Evolutionary conservation across 2,113 vertebrate species (phyloP).

Genomic region (Channa maculata): DNA sequence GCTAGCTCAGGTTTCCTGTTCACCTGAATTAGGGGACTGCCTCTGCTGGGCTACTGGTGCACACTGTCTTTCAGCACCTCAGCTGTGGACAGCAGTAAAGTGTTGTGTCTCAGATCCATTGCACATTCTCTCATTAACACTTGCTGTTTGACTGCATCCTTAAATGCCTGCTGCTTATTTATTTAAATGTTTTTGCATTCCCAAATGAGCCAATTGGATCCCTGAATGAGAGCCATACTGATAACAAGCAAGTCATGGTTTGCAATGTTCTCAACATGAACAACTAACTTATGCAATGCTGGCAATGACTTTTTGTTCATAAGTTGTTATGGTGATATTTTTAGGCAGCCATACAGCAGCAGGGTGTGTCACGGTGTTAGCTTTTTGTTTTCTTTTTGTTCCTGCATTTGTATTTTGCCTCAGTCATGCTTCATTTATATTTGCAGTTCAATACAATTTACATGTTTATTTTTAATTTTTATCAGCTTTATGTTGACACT

Average conservation of each 20-base stretch:
- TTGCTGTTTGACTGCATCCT: conserved; percentile 29
- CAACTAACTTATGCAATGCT: conserved; percentile 12
- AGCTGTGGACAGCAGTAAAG: conserved; percentile 36
- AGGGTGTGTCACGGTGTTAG: conserved; percentile 37
- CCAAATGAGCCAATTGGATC: conserved; percentile 27
- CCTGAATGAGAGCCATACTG: conserved; percentile 30
- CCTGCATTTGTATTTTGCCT: conserved; percentile 26
- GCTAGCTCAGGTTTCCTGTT: conserved; percentile 27
- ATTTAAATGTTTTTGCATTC: conserved; percentile 49
- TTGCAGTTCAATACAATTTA: conserved; percentile 35
- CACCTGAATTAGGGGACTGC: conserved; percentile 32
- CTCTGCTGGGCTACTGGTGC: conserved; percentile 21
- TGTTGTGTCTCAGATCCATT: conserved; percentile 44
- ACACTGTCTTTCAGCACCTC: conserved; percentile 28
- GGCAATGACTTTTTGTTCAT: conserved; percentile 29
- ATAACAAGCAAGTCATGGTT: conserved; percentile 21
- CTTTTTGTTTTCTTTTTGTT: conserved; percentile 34
- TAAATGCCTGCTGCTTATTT: conserved; percentile 45
- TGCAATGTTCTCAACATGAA: conserved; percentile 6
- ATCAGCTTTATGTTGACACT: conserved; percentile 52
- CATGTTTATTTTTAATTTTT: conserved; percentile 50
- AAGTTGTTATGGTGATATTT: conserved; percentile 37
- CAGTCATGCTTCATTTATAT: conserved; percentile 31
- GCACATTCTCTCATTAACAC: conserved; percentile 41
- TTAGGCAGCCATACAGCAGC: conserved; percentile 31